These are phyloP conservation scores for Eupithecia abbreviata DNA, from an alignment of 2,888 invertebrate species.

Conservation along the genomic window DNA sequence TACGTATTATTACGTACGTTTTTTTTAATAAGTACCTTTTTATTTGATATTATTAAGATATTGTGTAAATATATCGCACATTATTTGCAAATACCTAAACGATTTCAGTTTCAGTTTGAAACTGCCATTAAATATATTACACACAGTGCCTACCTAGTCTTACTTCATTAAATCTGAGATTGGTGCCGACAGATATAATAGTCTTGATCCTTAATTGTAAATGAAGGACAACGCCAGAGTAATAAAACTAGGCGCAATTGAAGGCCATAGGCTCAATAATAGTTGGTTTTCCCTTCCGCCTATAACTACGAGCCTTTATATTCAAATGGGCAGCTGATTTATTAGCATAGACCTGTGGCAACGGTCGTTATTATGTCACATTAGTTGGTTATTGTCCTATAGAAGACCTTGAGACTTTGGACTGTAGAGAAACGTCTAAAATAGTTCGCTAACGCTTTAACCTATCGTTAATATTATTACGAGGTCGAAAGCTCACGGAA, in stretches of 20 bases:
- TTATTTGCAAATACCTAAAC: too few species aligned
- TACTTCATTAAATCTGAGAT: constrained; percentile 2
- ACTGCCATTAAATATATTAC: neutral
- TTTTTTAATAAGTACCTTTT: too few species aligned
- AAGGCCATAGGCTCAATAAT: constrained; percentile 18
- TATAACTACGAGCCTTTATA: constrained; percentile 40
- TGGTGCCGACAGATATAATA: neutral
- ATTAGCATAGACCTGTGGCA: constrained; percentile 48
- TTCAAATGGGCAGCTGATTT: constrained; percentile 48
- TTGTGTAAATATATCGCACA: too few species aligned
- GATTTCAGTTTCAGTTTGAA: neutral
- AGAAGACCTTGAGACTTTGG: constrained; percentile 11
- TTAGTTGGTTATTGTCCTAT: constrained; percentile 9
- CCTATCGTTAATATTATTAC: neutral
- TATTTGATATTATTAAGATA: too few species aligned
- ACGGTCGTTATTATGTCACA: constrained; percentile 26
- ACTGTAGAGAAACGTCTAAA: neutral
- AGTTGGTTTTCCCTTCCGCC: constrained; percentile 34
- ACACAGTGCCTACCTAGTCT: neutral
- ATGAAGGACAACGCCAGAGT: constrained; percentile 20
- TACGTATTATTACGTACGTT: too few species aligned
- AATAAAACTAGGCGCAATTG: constrained; percentile 16
- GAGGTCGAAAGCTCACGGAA: neutral
- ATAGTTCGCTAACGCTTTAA: constrained; percentile 2
- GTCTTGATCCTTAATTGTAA: constrained; percentile 16